Evolutionary conservation across 2,888 invertebrate genomes (phyloP).

Genomic region (Sesia bembeciformis): DNA sequence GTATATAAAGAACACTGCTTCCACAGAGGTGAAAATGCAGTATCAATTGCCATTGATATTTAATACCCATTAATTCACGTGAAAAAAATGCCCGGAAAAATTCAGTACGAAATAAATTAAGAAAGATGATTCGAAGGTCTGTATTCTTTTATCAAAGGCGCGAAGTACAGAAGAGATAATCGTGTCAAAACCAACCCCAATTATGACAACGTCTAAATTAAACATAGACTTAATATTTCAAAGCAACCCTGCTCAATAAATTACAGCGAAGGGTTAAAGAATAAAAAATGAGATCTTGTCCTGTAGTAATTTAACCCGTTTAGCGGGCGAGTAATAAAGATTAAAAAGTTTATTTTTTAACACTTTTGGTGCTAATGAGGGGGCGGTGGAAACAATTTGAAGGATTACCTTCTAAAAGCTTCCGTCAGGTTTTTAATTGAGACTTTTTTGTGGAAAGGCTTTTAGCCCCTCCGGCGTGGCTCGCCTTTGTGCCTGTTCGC

Average conservation of each 20-base stretch:
- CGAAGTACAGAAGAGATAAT: conserved; percentile 21
- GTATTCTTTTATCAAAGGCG: conserved; percentile 2
- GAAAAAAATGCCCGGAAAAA: neutral
- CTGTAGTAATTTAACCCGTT: conserved; percentile 72
- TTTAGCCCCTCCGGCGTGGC: conserved; percentile 63
- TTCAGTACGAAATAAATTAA: neutral
- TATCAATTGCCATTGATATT: no score
- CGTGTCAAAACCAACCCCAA: conserved; percentile 43
- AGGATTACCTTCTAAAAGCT: conserved; percentile 75
- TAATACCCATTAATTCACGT: neutral
- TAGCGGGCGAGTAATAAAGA: conserved; percentile 71
- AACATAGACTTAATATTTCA: conserved; percentile 51
- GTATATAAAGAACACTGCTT: no score
- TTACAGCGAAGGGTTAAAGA: conserved; percentile 56
- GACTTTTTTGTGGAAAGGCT: conserved; percentile 72
- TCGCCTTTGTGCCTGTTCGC: conserved; percentile 47
- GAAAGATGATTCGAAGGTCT: neutral
- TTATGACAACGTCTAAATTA: conserved; percentile 53
- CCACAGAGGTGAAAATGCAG: no score
- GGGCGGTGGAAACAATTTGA: conserved; percentile 75
- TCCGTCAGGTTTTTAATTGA: conserved; percentile 75
- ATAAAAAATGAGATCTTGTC: conserved; percentile 65
- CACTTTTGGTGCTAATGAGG: conserved; percentile 74
- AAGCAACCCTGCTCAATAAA: conserved; percentile 57
- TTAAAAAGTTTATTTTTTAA: conserved; percentile 75